phyloP scores from a whole-genome alignment of 2,797 vertebrate genomes.

The Chelmon rostratus region DNA sequence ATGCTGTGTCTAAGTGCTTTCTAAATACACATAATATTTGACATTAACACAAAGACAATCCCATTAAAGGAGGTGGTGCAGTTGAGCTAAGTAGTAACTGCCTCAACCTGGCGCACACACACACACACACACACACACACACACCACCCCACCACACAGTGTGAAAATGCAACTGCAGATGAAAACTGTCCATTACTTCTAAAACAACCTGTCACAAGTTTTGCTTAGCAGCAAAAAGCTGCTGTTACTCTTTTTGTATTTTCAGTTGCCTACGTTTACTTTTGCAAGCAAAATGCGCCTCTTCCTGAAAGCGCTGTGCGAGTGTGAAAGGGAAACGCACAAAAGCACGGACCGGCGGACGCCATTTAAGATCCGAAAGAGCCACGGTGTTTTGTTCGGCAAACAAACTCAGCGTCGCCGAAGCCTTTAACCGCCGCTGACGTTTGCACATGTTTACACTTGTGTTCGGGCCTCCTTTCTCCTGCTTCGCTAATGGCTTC shows the following conservation, averaged over 20 bases:
- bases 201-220: not conserved
- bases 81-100: not conserved
- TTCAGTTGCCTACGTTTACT: not conserved
- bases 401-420: conserved; percentile 22
- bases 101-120: no score
- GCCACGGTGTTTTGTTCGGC: not conserved
- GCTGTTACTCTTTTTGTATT: not conserved
- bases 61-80: not conserved
- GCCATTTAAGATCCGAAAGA: not conserved
- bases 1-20: no score
- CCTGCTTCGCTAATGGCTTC: conserved; percentile 28
- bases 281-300: not conserved
- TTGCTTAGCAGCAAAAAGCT: not conserved
- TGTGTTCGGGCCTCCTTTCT: conserved; percentile 12
- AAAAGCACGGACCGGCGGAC: not conserved
- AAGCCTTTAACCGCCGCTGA: conserved; percentile 3
- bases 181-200: not conserved
- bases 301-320: not conserved
- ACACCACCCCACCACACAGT: no score
- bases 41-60: no score
- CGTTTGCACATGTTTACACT: conserved; percentile 36
- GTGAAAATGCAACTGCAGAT: not conserved
- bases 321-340: not conserved
- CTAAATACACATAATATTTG: no score
- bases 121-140: no score